phyloP scores from a whole-genome alignment of 2,888 invertebrate species.

The Adelphocoris suturalis region DNA sequence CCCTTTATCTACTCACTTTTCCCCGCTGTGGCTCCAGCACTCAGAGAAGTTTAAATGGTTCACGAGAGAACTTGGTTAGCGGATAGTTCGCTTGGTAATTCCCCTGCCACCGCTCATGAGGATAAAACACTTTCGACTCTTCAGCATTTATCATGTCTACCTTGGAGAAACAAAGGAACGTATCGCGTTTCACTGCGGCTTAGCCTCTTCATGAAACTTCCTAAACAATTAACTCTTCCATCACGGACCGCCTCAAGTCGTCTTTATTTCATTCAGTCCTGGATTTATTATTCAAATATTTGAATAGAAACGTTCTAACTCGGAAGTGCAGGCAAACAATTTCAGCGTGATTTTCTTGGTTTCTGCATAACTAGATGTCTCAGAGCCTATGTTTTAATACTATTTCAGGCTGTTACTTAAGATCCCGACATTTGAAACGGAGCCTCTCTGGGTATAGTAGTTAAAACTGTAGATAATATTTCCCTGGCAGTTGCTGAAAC shows the following conservation, averaged over 20 bases:
- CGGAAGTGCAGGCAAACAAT: too few species aligned
- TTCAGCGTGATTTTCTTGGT: too few species aligned
- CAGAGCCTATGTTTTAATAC: too few species aligned
- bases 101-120: constrained; percentile 49
- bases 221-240: constrained; percentile 20
- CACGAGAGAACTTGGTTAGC: constrained; percentile 48
- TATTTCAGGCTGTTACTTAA: too few species aligned
- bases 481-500: too few species aligned
- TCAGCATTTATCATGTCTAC: constrained; percentile 61
- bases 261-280: not conserved
- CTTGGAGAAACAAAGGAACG: constrained; percentile 40
- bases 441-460: too few species aligned
- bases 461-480: too few species aligned
- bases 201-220: constrained; percentile 27
- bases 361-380: too few species aligned
- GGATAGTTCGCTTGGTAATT: constrained; percentile 46
- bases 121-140: constrained; percentile 62
- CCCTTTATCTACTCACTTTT: constrained; percentile 32
- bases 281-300: not conserved
- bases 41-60: constrained; percentile 61
- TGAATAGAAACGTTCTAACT: not conserved
- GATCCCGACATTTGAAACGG: too few species aligned
- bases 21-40: constrained; percentile 26
- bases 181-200: not conserved
- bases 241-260: not conserved